Percentiles rank a stretch among this genome's conserved stretches.
Conservation (phyloP, 2,797 vertebrate species). For the Pterois miles region DNA sequence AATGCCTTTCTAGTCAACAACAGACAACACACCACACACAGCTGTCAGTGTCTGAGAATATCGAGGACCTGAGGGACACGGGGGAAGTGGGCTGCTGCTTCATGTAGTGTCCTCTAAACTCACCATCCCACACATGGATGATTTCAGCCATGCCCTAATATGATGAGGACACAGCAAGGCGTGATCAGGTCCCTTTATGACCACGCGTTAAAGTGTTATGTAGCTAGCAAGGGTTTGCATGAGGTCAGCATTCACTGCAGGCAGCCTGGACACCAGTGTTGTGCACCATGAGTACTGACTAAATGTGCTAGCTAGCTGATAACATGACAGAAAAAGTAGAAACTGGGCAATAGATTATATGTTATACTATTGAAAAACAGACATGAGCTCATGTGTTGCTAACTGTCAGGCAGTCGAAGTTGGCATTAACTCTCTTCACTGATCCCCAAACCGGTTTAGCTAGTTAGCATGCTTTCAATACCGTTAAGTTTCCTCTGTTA, state of each 20-base stretch:
- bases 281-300: not conserved
- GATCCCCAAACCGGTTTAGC: constrained; percentile 21
- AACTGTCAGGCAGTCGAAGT: not conserved
- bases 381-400: not conserved
- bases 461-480: constrained; percentile 27
- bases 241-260: not conserved
- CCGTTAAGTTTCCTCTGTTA: not conserved
- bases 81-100: not conserved
- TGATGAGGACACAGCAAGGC: not conserved
- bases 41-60: constrained; percentile 44
- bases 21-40: constrained; percentile 22
- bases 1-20: constrained; percentile 6
- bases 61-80: not conserved
- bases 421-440: not conserved
- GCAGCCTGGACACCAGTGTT: not conserved
- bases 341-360: not conserved
- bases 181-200: not conserved
- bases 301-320: not conserved
- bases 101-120: constrained; percentile 30
- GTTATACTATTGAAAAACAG: not conserved
- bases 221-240: not conserved
- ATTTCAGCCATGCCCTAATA: not conserved
- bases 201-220: no score
- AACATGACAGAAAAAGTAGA: not conserved
- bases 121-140: not conserved